Evolutionary conservation across 2,797 vertebrate genomes (phyloP).

Genomic region (Parotocinclus haroldoi): DNA sequence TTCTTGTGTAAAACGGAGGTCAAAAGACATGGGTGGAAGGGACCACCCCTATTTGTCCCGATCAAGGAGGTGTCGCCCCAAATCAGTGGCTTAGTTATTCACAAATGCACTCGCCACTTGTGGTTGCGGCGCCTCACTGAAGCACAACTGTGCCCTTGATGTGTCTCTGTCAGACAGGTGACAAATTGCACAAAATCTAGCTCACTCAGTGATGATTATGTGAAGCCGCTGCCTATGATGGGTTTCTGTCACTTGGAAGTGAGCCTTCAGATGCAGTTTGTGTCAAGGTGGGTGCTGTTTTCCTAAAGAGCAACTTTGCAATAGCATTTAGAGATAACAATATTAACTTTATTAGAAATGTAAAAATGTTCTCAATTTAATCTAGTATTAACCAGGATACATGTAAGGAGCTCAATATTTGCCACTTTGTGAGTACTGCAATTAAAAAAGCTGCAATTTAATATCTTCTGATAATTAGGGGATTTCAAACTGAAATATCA

Average conservation of each 20-base stretch:
- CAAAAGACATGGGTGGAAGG: constrained; percentile 22
- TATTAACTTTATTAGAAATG: too few species aligned
- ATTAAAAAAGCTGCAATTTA: too few species aligned
- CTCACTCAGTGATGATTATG: constrained; percentile 57
- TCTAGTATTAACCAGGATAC: too few species aligned
- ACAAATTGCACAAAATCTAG: constrained; percentile 60
- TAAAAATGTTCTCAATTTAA: too few species aligned
- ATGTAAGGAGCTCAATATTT: too few species aligned
- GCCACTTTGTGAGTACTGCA: too few species aligned
- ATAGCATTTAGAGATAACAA: background rate
- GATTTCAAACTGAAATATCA: too few species aligned
- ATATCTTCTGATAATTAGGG: too few species aligned
- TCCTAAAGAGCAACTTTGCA: constrained; percentile 23
- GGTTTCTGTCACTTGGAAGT: constrained; percentile 53
- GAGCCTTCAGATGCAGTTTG: constrained; percentile 61
- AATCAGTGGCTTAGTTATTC: constrained; percentile 74
- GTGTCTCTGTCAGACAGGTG: constrained; percentile 61
- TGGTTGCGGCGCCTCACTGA: constrained; percentile 42
- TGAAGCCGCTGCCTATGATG: constrained; percentile 54
- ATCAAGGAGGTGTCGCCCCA: constrained; percentile 71
- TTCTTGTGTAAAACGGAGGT: constrained; percentile 52
- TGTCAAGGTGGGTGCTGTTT: constrained; percentile 56
- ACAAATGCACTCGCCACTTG: constrained; percentile 58
- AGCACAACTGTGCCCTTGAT: constrained; percentile 39
- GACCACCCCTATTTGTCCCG: constrained; percentile 61